A percentile compares a stretch with the other conserved stretches of the same genome.
These are phyloP conservation scores for Andrena chrysosceles DNA, from an alignment of 2,888 invertebrate genomes.

Conservation along the genomic window DNA sequence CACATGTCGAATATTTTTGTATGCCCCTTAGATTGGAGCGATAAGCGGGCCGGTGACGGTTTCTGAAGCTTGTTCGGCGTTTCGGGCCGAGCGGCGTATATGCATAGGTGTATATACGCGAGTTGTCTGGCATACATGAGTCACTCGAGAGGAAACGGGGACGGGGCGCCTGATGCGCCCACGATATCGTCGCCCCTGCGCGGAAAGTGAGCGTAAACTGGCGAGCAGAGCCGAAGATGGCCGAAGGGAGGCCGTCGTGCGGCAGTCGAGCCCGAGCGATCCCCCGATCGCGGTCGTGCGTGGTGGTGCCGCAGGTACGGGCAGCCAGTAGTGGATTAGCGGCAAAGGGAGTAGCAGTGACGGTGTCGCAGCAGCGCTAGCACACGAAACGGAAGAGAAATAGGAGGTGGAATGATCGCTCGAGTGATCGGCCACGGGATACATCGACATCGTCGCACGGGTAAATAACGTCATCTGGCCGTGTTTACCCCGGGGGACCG, in stretches of 20 bases:
- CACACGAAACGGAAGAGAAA: slow-evolving; percentile 12
- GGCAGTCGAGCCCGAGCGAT: slow-evolving; percentile 72
- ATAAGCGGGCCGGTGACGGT: slow-evolving; percentile 33
- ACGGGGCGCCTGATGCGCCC: slow-evolving; percentile 54
- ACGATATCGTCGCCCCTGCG: slow-evolving; percentile 64
- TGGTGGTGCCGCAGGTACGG: slow-evolving; percentile 60
- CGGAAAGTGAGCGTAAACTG: slow-evolving; percentile 68
- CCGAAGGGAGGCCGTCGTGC: slow-evolving; percentile 59
- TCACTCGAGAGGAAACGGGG: slow-evolving; percentile 43
- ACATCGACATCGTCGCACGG: slow-evolving; percentile 26
- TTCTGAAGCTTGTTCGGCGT: slow-evolving; percentile 25
- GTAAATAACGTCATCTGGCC: slow-evolving; percentile 49
- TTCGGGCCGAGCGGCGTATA: slow-evolving; percentile 10
- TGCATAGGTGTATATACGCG: slow-evolving; percentile 22
- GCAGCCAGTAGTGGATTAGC: slow-evolving; percentile 57
- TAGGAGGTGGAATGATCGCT: slow-evolving; percentile 40
- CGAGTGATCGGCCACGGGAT: slow-evolving; percentile 21
- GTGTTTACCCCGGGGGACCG: slow-evolving; percentile 3
- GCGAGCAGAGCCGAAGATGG: slow-evolving; percentile 67
- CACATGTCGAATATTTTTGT: not conserved
- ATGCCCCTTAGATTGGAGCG: slow-evolving; percentile 32
- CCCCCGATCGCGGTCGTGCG: slow-evolving; percentile 71
- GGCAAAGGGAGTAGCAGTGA: slow-evolving; percentile 34
- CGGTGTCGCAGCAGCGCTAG: slow-evolving; percentile 35
- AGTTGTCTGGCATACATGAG: slow-evolving; percentile 46